A percentile compares a stretch with the other conserved stretches of the same genome.
Conservation (phyloP, 2,888 invertebrate species). For the Andrena chrysosceles region DNA sequence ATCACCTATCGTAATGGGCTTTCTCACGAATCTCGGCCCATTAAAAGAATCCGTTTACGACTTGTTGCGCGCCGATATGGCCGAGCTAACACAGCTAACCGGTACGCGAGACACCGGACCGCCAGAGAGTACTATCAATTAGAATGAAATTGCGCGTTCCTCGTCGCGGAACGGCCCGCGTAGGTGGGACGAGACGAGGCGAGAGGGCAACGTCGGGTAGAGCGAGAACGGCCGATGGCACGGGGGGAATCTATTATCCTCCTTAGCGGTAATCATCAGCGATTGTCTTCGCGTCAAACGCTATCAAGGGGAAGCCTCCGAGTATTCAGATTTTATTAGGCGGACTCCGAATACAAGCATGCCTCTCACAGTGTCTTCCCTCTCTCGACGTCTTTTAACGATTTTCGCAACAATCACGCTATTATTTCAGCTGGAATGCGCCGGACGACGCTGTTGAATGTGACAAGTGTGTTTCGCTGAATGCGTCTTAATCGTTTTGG, state of each 20-base stretch:
- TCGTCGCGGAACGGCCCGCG: slow-evolving; percentile 54
- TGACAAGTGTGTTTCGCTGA: slow-evolving; percentile 40
- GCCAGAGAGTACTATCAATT: slow-evolving; percentile 66
- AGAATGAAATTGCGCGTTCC: slow-evolving; percentile 72
- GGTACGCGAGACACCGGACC: slow-evolving; percentile 55
- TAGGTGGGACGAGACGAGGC: slow-evolving; percentile 59
- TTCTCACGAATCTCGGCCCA: slow-evolving; percentile 58
- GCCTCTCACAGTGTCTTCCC: slow-evolving; percentile 17
- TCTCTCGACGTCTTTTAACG: slow-evolving; percentile 48
- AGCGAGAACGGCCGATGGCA: slow-evolving; percentile 38
- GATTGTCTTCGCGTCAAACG: slow-evolving; percentile 80
- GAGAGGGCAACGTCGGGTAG: slow-evolving; percentile 23
- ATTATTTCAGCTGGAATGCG: slow-evolving; percentile 63
- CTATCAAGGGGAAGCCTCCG: slow-evolving; percentile 73
- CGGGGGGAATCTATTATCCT: slow-evolving; percentile 66
- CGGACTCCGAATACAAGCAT: slow-evolving; percentile 41
- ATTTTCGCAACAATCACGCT: slow-evolving; percentile 66
- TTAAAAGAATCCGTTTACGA: slow-evolving; percentile 63
- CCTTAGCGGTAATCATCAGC: slow-evolving; percentile 77
- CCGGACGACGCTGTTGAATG: slow-evolving; percentile 22
- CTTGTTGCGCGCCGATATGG: slow-evolving; percentile 54
- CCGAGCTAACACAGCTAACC: slow-evolving; percentile 48
- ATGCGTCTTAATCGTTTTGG: slow-evolving; percentile 47
- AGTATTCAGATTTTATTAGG: slow-evolving; percentile 79
- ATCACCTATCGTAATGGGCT: slow-evolving; percentile 62